Conservation (phyloP, 2,113 vertebrate genomes). For the Perccottus glenii region DNA sequence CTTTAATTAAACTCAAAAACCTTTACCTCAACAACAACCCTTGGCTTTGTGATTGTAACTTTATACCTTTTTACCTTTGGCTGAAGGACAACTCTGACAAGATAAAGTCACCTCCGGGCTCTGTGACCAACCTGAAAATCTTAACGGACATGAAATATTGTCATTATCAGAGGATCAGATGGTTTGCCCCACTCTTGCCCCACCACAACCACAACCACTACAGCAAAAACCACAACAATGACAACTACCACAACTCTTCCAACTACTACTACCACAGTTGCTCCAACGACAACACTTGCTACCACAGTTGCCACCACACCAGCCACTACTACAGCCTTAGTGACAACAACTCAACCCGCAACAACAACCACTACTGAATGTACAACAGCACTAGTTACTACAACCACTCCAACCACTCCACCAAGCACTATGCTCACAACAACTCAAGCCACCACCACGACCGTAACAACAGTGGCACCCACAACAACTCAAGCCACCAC, state of each 20-base stretch:
- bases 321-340: not conserved
- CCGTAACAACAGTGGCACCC: not conserved
- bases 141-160: constrained; percentile 60
- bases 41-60: constrained; percentile 86
- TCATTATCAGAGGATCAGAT: constrained; percentile 65
- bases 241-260: not conserved
- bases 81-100: constrained; percentile 59
- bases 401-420: not conserved
- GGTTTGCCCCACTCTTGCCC: constrained; percentile 61
- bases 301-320: constrained; percentile 21
- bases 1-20: constrained; percentile 65
- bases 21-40: constrained; percentile 79
- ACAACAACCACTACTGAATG: no score
- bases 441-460: constrained; percentile 6
- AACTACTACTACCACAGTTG: not conserved
- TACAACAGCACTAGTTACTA: not conserved
- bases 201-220: constrained; percentile 28
- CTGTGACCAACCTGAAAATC: constrained; percentile 71
- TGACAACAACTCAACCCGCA: constrained; percentile 1
- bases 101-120: constrained; percentile 27
- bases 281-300: not conserved
- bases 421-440: constrained; percentile 17
- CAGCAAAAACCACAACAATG: not conserved
- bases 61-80: constrained; percentile 72
- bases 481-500: not conserved